Evolutionary conservation across 2,888 invertebrate species (phyloP), one percentile per base, ranked within the genome.

Genomic region (Coecobrya sp.): DNA sequence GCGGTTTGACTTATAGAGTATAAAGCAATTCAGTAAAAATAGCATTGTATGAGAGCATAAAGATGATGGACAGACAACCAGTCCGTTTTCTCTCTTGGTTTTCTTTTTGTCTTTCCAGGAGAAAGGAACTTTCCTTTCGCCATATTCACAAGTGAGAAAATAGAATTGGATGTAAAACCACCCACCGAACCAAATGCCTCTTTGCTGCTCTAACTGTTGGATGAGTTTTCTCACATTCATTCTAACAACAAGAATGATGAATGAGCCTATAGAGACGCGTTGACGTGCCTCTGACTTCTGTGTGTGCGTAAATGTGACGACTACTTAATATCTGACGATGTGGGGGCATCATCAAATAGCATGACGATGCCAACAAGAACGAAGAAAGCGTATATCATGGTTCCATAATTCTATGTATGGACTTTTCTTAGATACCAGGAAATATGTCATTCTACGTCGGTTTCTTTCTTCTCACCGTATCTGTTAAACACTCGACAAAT

Each of bases 141-240:
- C 36, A 30, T 36, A 13, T 70, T 70, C 36, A 13, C 16, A 30
- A 36, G n/a, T 10, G 5, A 16, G 5, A 10, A 11, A 27, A 65
- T 59, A 16, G 7, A 65, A 65, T 25, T n/a, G 36, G n/a, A 70
- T 30, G 70, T 36, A 70, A 30, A 70, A 70, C 70, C 70, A 30
- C 70, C 36, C 70, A 70, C 70, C 36, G 70, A 70, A 36, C 36
- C 30, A 70, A 30, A 70, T 70, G 70, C 22, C 27, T 25, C 11
- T 7, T 8, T 10, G 65, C 65, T 65, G 7, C 16, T 5, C 36
- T 70, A 8, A 36, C 36, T 36, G 70, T 65, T 70, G 36, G 19
- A 70, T n/a, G 70, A 70, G 36, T 70, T 70, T 70, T 70, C 70
- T 36, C 36, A 70, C 70, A 70, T 70, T 16, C 65, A 27, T n/a